A percentile compares a stretch with the other conserved stretches of the same genome.
Conservation (phyloP, 2,797 vertebrate genomes). For the Delichon dasypus region DNA sequence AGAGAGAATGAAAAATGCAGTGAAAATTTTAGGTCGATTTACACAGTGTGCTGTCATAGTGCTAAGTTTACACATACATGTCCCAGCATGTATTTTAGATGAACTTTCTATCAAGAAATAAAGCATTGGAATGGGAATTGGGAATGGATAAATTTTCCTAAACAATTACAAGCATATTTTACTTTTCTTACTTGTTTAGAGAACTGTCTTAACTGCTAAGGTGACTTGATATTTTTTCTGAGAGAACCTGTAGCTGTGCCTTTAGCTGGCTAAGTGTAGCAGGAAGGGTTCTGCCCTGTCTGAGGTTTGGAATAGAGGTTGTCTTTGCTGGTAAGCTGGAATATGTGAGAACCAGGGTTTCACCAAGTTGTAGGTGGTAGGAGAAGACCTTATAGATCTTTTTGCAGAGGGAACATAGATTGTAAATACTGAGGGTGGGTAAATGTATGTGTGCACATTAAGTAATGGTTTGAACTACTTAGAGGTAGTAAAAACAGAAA, state of each 20-base stretch:
- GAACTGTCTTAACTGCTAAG: neutral
- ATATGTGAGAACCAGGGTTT: neutral
- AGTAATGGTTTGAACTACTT: neutral
- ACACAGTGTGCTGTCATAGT: neutral
- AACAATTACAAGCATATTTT: neutral
- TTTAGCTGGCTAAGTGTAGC: neutral
- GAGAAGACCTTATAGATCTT: neutral
- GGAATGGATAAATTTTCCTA: neutral
- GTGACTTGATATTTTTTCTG: neutral
- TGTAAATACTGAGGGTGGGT: neutral
- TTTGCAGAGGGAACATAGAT: neutral
- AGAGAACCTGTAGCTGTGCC: neutral
- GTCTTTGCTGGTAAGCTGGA: neutral
- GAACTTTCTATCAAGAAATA: neutral
- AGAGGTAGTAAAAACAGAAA: neutral
- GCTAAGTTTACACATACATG: accelerated
- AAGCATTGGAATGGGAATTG: neutral
- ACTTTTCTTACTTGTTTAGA: neutral
- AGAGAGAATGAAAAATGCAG: neutral
- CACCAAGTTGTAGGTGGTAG: neutral
- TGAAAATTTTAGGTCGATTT: neutral
- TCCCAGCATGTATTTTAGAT: neutral
- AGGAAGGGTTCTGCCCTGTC: neutral
- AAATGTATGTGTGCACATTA: neutral
- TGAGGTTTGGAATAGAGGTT: neutral